Evolutionary conservation across 2,888 invertebrate species (phyloP).

Genomic region (Melangyna quadrimaculata): DNA sequence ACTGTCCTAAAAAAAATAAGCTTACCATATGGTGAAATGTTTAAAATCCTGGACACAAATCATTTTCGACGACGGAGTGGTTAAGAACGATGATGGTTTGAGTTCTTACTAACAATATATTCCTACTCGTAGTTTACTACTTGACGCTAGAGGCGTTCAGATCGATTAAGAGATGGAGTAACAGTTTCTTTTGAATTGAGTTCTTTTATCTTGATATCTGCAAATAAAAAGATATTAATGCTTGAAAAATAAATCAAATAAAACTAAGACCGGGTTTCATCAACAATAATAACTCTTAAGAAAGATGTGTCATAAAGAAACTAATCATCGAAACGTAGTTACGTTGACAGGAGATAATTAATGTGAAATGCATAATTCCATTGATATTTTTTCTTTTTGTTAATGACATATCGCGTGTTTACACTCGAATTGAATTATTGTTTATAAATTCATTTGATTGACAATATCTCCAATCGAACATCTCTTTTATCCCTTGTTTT

Average conservation of each 20-base stretch:
- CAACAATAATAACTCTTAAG: not conserved
- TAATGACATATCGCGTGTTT: conserved; percentile 66
- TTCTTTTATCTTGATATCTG: not conserved
- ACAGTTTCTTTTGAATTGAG: not conserved
- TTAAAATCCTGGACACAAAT: not conserved
- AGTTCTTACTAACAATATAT: not conserved
- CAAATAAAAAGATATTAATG: not conserved
- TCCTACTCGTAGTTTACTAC: not conserved
- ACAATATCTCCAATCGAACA: conserved; percentile 61
- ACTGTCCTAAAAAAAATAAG: not conserved
- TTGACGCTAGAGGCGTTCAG: not conserved
- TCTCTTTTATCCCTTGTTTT: conserved; percentile 40
- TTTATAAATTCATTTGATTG: conserved; percentile 68
- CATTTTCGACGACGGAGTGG: not conserved
- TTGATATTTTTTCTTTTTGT: conserved; percentile 1
- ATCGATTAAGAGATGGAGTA: not conserved
- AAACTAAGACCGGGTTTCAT: not conserved
- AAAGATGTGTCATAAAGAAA: conserved; percentile 1
- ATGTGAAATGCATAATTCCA: conserved; percentile 67
- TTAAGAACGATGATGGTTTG: not conserved
- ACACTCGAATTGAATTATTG: conserved; percentile 70
- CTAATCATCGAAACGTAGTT: conserved; percentile 25
- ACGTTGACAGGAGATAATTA: conserved; percentile 63
- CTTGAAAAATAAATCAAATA: not conserved
- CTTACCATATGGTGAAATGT: not conserved